A percentile compares a stretch with the other conserved stretches of the same genome.
Evolutionary conservation across 2,888 invertebrate genomes (phyloP).

Genomic region (Diaperis boleti): DNA sequence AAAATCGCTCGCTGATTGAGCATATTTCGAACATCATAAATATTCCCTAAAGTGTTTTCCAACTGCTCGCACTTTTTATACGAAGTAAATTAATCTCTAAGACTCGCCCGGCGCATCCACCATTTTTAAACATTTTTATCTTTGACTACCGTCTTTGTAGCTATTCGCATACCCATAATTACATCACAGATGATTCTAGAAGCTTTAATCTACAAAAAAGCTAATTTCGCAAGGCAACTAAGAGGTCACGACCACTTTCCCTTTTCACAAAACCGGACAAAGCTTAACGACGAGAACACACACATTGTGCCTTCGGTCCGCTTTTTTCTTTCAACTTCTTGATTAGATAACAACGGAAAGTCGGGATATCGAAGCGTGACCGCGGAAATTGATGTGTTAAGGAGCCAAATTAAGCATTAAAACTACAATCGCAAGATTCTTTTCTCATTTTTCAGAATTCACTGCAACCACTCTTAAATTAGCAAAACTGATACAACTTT

Average conservation of each 20-base stretch:
- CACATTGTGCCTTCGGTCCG: neutral
- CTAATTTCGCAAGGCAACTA: constrained; percentile 34
- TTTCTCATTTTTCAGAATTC: neutral
- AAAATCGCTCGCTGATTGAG: no score
- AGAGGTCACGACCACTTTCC: constrained; percentile 24
- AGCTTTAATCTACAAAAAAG: constrained; percentile 18
- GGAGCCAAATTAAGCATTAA: no score
- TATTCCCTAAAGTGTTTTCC: no score
- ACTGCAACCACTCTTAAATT: constrained; percentile 13
- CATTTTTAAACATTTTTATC: no score
- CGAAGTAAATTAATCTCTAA: no score
- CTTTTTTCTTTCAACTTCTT: constrained; percentile 6
- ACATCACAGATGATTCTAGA: no score
- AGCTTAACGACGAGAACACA: constrained; percentile 6
- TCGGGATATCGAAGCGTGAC: neutral
- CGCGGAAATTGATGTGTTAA: neutral
- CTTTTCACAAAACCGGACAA: constrained; percentile 18
- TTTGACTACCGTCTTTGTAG: no score
- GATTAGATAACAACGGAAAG: constrained; percentile 16
- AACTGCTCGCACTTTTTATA: no score
- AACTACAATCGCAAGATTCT: no score
- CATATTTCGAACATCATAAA: no score
- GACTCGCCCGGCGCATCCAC: no score
- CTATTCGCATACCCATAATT: no score
- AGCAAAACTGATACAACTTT: constrained; percentile 23